Conservation (phyloP, 2,888 invertebrate genomes). For the Tinea trinotella region DNA sequence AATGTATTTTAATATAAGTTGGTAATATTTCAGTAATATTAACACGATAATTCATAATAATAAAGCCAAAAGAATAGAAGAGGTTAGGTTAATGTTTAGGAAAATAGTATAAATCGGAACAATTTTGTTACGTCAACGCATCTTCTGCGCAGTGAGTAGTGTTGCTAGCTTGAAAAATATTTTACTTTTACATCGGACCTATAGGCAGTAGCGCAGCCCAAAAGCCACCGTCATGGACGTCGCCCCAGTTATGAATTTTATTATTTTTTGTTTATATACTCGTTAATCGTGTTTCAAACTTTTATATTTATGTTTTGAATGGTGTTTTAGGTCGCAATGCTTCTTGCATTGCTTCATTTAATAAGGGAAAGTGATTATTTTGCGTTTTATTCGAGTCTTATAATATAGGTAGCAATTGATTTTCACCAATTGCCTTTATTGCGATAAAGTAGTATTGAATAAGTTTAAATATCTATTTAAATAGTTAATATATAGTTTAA, state of each 20-base stretch:
- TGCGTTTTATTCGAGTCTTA: not conserved
- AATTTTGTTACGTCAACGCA: conserved; percentile 17
- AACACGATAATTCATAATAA: too few species aligned
- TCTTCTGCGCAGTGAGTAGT: conserved; percentile 31
- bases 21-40: too few species aligned
- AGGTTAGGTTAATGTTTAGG: too few species aligned
- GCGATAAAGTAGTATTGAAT: not conserved
- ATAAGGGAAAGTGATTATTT: not conserved
- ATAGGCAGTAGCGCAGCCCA: conserved; percentile 65
- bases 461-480: not conserved
- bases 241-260: conserved; percentile 45
- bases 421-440: not conserved
- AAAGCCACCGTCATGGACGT: conserved; percentile 66
- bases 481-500: not conserved
- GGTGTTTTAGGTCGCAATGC: conserved; percentile 38
- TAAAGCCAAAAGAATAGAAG: too few species aligned
- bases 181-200: conserved; percentile 37
- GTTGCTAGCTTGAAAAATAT: conserved; percentile 40
- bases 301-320: conserved; percentile 54
- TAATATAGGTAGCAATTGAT: conserved; percentile 14
- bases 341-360: conserved; percentile 4
- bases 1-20: too few species aligned
- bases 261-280: conserved; percentile 68
- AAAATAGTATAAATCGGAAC: conserved; percentile 13
- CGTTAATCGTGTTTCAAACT: conserved; percentile 63